Conservation (phyloP, 2,113 vertebrate species). For the Catharus bicknelli region DNA sequence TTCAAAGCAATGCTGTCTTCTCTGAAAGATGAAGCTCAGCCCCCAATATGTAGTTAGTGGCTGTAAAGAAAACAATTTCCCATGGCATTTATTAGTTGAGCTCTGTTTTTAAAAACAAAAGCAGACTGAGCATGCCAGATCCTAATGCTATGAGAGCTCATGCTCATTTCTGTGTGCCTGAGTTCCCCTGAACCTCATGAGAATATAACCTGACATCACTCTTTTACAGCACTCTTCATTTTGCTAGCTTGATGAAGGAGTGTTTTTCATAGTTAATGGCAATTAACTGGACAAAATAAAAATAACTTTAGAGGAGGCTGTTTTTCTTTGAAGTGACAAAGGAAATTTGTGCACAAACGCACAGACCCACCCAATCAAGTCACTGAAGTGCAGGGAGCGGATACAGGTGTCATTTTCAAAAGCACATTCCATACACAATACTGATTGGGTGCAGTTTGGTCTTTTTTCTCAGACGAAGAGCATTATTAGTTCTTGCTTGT, state of each 20-base stretch:
- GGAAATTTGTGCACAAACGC: not conserved
- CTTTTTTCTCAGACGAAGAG: not conserved
- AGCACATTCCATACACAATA: not conserved
- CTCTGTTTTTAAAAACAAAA: not conserved
- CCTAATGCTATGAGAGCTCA: not conserved
- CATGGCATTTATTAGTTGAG: not conserved
- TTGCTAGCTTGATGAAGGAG: not conserved
- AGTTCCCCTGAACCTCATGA: not conserved
- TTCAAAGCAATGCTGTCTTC: not conserved
- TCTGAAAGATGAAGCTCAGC: not conserved
- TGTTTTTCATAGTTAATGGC: not conserved
- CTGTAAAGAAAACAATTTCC: constrained; percentile 1
- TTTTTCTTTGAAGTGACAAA: not conserved
- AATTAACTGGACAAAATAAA: not conserved
- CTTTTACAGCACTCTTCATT: not conserved
- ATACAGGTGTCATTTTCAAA: not conserved
- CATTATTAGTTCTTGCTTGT: not conserved
- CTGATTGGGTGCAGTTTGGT: accelerated
- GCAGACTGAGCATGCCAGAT: not conserved
- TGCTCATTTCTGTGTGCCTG: not conserved
- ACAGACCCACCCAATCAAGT: not conserved
- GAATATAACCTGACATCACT: not conserved
- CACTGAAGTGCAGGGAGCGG: not conserved
- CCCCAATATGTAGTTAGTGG: not conserved
- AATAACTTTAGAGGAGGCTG: not conserved